A percentile compares a stretch with the other conserved stretches of the same genome.
Evolutionary conservation across 2,113 vertebrate species (phyloP).

Genomic region (Platichthys flesus): DNA sequence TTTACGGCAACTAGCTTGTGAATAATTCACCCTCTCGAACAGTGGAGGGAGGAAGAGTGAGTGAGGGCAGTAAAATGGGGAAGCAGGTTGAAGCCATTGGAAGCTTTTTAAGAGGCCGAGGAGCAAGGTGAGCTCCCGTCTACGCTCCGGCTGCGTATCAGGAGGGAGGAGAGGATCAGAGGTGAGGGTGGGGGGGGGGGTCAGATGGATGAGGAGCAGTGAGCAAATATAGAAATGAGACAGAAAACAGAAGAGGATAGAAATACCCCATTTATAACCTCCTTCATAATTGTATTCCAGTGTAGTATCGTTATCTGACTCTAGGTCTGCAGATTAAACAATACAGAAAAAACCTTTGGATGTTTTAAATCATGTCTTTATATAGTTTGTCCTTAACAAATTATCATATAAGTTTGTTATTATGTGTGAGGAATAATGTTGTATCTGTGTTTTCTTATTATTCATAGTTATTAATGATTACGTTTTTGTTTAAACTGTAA

Average conservation of each 20-base stretch:
- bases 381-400: too few species aligned
- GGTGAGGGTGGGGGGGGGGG: conserved; percentile 10
- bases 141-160: conserved; percentile 21
- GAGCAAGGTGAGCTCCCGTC: not conserved
- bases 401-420: too few species aligned
- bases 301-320: too few species aligned
- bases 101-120: conserved; percentile 30
- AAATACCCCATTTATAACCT: not conserved
- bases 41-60: conserved; percentile 40
- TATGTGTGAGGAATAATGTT: too few species aligned
- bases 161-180: conserved; percentile 2
- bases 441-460: too few species aligned
- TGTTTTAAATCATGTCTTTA: too few species aligned
- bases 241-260: conserved; percentile 11
- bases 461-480: too few species aligned
- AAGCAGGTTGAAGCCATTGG: conserved; percentile 7
- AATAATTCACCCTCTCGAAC: conserved; percentile 78
- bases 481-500: too few species aligned
- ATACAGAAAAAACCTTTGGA: too few species aligned
- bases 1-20: conserved; percentile 67
- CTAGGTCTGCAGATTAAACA: too few species aligned
- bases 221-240: conserved; percentile 25
- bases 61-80: not conserved
- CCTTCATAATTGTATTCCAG: not conserved
- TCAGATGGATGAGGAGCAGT: conserved; percentile 8